Conservation (phyloP, 30 jellyfish, hydroid and myxozoan genomes). For the Phacellophora camtschatica region DNA sequence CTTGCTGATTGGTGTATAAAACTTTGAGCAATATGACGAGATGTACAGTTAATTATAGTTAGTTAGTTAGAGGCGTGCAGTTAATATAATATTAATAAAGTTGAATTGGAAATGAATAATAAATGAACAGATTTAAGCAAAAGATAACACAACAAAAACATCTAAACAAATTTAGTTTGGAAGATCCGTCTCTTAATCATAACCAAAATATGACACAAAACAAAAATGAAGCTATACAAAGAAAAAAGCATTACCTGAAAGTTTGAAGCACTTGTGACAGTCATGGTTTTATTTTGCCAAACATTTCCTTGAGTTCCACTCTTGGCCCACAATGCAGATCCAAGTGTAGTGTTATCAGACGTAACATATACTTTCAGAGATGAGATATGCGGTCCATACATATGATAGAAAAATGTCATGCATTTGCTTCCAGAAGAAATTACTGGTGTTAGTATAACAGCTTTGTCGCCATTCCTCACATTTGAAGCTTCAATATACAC, state of each 20-base stretch:
- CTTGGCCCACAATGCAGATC: conserved; percentile 70
- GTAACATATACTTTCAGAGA: conserved; percentile 55
- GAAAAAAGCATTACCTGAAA: conserved; percentile 57
- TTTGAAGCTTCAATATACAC: conserved; percentile 78
- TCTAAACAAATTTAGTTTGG: too few species aligned
- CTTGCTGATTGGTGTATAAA: too few species aligned
- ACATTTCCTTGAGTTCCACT: conserved; percentile 81
- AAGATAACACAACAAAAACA: too few species aligned
- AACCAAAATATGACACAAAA: too few species aligned
- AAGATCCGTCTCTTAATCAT: too few species aligned
- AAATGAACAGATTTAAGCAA: too few species aligned
- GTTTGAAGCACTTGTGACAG: conserved; percentile 28
- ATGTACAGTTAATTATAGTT: too few species aligned
- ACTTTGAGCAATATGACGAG: too few species aligned
- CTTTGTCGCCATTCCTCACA: conserved; percentile 83
- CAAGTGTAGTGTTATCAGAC: conserved; percentile 45
- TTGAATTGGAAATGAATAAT: too few species aligned
- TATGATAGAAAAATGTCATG: conserved; percentile 80
- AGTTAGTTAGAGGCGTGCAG: too few species aligned
- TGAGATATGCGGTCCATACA: conserved; percentile 92
- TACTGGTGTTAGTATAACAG: conserved; percentile 61
- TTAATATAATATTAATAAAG: too few species aligned
- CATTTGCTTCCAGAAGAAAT: conserved; percentile 70
- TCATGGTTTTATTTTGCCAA: conserved; percentile 62
- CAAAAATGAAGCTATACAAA: too few species aligned